These are phyloP conservation scores for Hycleus cichorii DNA, from an alignment of 1,140 invertebrate genomes.

Conservation along the genomic window DNA sequence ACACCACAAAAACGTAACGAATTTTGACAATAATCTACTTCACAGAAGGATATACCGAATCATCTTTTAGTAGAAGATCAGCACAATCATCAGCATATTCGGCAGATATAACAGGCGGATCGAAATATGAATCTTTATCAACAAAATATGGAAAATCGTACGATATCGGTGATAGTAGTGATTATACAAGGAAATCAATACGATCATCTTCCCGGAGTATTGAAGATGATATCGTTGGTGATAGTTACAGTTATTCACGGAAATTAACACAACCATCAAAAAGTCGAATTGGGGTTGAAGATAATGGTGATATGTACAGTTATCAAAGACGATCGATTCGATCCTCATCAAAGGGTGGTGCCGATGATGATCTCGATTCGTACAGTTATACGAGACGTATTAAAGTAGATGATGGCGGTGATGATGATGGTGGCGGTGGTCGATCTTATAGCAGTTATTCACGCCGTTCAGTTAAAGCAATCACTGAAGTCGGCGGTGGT, in stretches of 20 bases:
- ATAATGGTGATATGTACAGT: constrained; percentile 23
- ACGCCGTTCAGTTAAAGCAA: neutral
- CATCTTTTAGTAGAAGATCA: constrained; percentile 31
- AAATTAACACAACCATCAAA: constrained; percentile 19
- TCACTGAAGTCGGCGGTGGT: neutral
- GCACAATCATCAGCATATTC: constrained; percentile 20
- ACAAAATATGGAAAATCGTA: constrained; percentile 19
- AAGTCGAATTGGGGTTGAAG: constrained; percentile 21
- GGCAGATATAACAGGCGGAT: constrained; percentile 20
- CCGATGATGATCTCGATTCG: constrained; percentile 3
- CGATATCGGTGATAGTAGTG: neutral
- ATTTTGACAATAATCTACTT: constrained; percentile 7
- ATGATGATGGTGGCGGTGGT: neutral
- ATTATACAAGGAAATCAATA: constrained; percentile 13
- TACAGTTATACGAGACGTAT: constrained; percentile 5
- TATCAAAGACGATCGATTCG: constrained; percentile 25
- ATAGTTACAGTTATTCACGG: constrained; percentile 25
- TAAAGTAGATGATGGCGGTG: neutral
- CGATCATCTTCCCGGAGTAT: neutral
- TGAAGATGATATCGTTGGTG: constrained; percentile 20
- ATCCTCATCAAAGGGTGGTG: constrained; percentile 23
- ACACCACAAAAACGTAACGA: neutral
- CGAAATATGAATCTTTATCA: constrained; percentile 28
- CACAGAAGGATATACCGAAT: constrained; percentile 34
- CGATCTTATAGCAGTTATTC: neutral